Percentiles rank a stretch among this genome's conserved stretches.
Conservation (phyloP, 2,797 vertebrate genomes). For the Chloroceryle amazona region DNA sequence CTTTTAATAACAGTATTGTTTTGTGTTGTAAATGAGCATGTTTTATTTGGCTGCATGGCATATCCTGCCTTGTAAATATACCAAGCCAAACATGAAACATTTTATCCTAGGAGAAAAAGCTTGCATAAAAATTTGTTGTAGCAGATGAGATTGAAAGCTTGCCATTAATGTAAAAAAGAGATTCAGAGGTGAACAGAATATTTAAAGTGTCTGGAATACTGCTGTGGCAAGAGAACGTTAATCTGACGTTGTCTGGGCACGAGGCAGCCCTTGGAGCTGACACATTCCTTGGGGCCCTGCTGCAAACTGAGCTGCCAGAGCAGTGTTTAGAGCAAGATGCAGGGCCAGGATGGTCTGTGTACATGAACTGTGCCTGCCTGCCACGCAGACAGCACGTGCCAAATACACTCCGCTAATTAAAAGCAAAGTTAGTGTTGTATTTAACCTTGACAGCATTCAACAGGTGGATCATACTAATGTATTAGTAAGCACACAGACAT, state of each 20-base stretch:
- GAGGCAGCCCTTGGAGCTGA: conserved; percentile 35
- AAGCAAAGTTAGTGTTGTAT: neutral
- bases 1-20: conserved; percentile 19
- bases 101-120: neutral
- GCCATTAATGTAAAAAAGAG: conserved; percentile 14
- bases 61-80: conserved; percentile 8
- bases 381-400: neutral
- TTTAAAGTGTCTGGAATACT: conserved; percentile 47
- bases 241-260: conserved; percentile 53
- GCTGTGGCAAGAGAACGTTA: conserved; percentile 51
- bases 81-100: neutral
- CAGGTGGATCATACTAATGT: conserved; percentile 19
- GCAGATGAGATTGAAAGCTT: conserved; percentile 14
- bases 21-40: neutral
- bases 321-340: conserved; percentile 25
- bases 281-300: conserved; percentile 57
- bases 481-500: neutral
- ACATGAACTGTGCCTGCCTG: neutral
- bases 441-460: neutral
- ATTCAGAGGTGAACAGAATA: neutral
- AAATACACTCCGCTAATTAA: neutral
- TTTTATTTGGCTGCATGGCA: neutral
- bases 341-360: neutral
- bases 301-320: conserved; percentile 38
- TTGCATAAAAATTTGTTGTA: neutral